phyloP scores from a whole-genome alignment of 2,888 invertebrate species.

The Tachystola acroxantha region DNA sequence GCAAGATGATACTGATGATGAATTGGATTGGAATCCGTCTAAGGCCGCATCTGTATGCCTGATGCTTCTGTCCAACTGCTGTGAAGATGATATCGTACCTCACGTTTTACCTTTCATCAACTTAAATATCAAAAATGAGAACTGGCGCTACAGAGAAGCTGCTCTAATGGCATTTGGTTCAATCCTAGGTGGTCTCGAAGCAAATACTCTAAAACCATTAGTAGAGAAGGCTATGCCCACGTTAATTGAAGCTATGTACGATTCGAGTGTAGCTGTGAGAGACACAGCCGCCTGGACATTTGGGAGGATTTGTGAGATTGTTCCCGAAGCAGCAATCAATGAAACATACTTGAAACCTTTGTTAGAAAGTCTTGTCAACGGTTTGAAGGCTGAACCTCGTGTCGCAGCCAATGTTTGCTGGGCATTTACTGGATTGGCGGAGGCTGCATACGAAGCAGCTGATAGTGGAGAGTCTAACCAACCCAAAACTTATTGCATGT shows the following conservation, averaged over 20 bases:
- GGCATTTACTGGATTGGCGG: conserved; percentile 98
- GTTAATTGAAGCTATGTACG: conserved; percentile 96
- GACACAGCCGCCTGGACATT: conserved; percentile 99
- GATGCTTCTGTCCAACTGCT: conserved; percentile 97
- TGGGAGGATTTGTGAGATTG: conserved; percentile 97
- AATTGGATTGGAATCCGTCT: conserved; percentile 99
- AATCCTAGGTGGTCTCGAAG: conserved; percentile 94
- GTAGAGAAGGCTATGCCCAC: conserved; percentile 98
- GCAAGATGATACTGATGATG: conserved; percentile 98
- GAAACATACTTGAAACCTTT: conserved; percentile 89
- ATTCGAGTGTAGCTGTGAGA: conserved; percentile 94
- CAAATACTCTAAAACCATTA: conserved; percentile 90
- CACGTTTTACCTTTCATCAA: conserved; percentile 97
- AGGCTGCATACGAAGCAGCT: conserved; percentile 96
- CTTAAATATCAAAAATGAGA: conserved; percentile 93
- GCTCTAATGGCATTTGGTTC: conserved; percentile 99
- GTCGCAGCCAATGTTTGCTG: conserved; percentile 99
- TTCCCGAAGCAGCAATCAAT: conserved; percentile 96
- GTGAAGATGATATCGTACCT: conserved; percentile 97
- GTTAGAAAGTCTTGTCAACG: conserved; percentile 88
- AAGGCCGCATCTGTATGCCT: conserved; percentile 99
- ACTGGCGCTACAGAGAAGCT: conserved; percentile 97
- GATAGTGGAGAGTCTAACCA: conserved; percentile 82
- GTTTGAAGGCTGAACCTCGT: conserved; percentile 94
- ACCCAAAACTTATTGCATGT: conserved; percentile 95